Base-by-base conservation (phyloP, 2,888 invertebrate species). In the Pantelozetes paolii region DNA sequence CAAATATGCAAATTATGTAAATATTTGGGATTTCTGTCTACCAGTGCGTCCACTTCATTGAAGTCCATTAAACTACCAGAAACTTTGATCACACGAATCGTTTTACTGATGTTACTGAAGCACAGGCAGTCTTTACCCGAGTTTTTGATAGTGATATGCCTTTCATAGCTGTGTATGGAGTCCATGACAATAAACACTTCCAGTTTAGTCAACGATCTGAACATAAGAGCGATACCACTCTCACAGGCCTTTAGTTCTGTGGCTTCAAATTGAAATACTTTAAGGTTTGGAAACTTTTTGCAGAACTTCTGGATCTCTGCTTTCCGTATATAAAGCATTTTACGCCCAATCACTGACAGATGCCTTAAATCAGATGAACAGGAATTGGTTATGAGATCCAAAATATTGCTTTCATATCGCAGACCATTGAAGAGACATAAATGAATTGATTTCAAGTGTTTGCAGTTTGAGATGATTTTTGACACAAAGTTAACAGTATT, bases 161-260 rank as follows among this genome's bases (percentile, higher is more conserved):
- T 36, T 11, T 64, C 62, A 36, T 64, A 23, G 20, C 62, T 64
- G 20, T 64, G 62, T 20, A 64, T 64, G 2, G 36, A 32, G 36
- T 64, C 62, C 62, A 64, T 36, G 5, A 64, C 11, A 20, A 64
- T 64, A n/a, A 64, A 64, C 5, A 64, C 62, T 36, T 64, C 8
- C 20, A 64, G 62, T 64, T 23, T 32, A 1, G 36, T 18, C 36
- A 64, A 20, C 1, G 13, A 64, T n/a, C 28, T 8, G n/a, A 64
- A 64, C 9, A 64, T 1, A 1, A 20, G 1, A 9, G n/a, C 28
- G 9, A 64, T n/a, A 20, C 32, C 36, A 5, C 6, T 15, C 11
- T 15, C 9, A 23, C 9, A 36, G n/a, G 20, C 18, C 11, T 9
- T 20, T 11, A 64, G 36, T 9, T 20, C 23, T 2, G 1, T 1